phyloP scores from a whole-genome alignment of 2,113 vertebrate genomes.

The Pelecanus crispus region DNA sequence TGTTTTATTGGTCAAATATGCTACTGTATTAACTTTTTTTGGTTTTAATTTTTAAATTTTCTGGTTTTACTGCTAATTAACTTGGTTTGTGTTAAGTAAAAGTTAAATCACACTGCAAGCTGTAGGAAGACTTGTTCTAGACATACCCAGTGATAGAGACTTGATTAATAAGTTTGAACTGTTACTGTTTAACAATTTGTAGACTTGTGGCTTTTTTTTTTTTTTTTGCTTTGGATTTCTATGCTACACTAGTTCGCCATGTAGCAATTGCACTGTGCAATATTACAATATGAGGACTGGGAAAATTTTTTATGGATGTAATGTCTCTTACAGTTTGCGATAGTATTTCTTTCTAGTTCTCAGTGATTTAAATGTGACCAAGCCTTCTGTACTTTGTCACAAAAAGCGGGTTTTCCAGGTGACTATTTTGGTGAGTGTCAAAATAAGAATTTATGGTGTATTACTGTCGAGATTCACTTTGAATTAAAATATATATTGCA shows the following conservation, averaged over 20 bases:
- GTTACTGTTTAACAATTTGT: constrained; percentile 91
- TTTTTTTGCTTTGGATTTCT: constrained; percentile 85
- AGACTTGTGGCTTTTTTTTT: constrained; percentile 87
- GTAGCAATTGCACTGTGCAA: constrained; percentile 99
- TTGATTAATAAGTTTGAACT: constrained; percentile 89
- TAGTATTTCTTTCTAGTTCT: constrained; percentile 99
- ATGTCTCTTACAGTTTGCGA: constrained; percentile 99
- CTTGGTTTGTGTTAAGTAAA: constrained; percentile 81
- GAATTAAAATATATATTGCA: constrained; percentile 99
- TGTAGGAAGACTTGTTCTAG: constrained; percentile 89
- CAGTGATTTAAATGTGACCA: constrained; percentile 99
- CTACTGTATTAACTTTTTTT: constrained; percentile 86
- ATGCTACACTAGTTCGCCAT: constrained; percentile 99
- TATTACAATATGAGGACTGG: constrained; percentile 99
- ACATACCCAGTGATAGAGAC: constrained; percentile 81
- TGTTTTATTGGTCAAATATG: constrained; percentile 86
- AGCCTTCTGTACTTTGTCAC: constrained; percentile 99
- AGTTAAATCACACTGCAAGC: constrained; percentile 98
- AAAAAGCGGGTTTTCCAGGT: constrained; percentile 99
- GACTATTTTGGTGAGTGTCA: constrained; percentile 99
- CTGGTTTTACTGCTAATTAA: constrained; percentile 75
- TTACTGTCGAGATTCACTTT: constrained; percentile 99
- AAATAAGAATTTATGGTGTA: constrained; percentile 99
- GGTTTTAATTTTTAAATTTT: constrained; percentile 72
- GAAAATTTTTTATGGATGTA: constrained; percentile 97